phyloP scores from a whole-genome alignment of 1,140 invertebrate species.

The Macrobrachium rosenbergii region DNA sequence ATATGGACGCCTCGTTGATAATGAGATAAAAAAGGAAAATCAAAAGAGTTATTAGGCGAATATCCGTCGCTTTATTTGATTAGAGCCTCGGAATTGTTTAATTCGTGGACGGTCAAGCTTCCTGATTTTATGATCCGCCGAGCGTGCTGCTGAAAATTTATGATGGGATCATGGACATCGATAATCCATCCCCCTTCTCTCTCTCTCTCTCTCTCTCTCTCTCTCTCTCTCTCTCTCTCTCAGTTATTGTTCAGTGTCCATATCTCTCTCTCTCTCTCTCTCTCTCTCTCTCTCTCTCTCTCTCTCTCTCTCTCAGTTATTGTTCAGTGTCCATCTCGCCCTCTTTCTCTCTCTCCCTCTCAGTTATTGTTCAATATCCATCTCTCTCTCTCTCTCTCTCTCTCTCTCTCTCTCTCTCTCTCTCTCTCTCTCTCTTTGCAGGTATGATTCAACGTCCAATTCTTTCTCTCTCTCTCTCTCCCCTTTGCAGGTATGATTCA shows the following conservation, averaged over 20 bases:
- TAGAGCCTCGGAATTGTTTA: too few relatives aligned
- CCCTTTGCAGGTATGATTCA: too few relatives aligned
- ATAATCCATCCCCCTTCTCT: neutral
- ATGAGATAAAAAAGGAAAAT: too few relatives aligned
- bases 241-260: neutral
- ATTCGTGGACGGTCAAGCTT: too few relatives aligned
- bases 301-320: neutral
- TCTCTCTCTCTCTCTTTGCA: slow-evolving; percentile 3
- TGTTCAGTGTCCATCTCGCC: neutral
- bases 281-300: neutral
- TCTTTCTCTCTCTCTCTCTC: neutral
- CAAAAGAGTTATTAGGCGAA: too few relatives aligned
- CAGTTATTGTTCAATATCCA: neutral
- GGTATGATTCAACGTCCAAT: too few relatives aligned
- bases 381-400: neutral
- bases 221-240: slow-evolving; percentile 12
- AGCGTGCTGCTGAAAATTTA: too few relatives aligned
- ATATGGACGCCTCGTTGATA: neutral
- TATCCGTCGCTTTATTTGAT: too few relatives aligned
- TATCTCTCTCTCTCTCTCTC: neutral
- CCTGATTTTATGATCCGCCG: too few relatives aligned
- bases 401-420: neutral
- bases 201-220: neutral
- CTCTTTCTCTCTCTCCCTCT: too few relatives aligned
- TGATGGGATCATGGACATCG: neutral